A percentile compares a stretch with the other conserved stretches of the same genome.
These are phyloP conservation scores for Drosophila littoralis DNA, from an alignment of 1,140 invertebrate species.

Conservation along the genomic window DNA sequence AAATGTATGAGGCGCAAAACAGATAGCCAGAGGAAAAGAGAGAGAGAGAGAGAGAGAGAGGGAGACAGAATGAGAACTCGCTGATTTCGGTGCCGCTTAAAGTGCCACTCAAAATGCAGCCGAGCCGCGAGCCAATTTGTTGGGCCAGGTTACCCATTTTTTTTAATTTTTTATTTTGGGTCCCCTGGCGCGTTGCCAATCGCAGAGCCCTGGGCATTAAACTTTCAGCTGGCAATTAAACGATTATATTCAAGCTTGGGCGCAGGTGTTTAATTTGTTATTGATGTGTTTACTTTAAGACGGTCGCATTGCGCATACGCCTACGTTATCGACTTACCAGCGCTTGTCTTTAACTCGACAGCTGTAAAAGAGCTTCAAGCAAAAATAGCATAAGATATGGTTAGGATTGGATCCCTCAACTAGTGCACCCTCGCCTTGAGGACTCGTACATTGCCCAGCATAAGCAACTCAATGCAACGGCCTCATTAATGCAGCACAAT, in stretches of 20 bases:
- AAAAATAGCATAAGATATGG: background rate
- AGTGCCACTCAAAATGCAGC: constrained; percentile 47
- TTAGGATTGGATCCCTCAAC: too few species aligned
- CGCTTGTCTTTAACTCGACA: constrained; percentile 8
- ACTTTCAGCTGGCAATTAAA: constrained; percentile 65
- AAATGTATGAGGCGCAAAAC: constrained; percentile 24
- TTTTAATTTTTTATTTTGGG: background rate
- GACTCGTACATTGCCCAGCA: constrained; percentile 19
- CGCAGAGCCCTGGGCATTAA: constrained; percentile 36
- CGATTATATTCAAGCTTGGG: constrained; percentile 38
- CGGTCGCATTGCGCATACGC: background rate
- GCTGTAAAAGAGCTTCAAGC: constrained; percentile 43
- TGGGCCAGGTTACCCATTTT: background rate
- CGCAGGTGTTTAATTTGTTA: constrained; percentile 68
- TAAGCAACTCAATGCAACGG: constrained; percentile 18
- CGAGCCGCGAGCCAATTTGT: constrained; percentile 43
- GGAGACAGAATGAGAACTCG: background rate
- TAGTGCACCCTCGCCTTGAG: constrained; percentile 4
- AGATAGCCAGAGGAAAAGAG: constrained; percentile 16
- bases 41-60: background rate
- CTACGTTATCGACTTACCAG: background rate
- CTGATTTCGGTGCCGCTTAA: constrained; percentile 40
- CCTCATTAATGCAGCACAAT: constrained; percentile 43
- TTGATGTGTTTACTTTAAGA: constrained; percentile 54
- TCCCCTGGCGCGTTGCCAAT: constrained; percentile 41